Conservation (phyloP, 2,113 vertebrate species). For the Gila orcuttii region DNA sequence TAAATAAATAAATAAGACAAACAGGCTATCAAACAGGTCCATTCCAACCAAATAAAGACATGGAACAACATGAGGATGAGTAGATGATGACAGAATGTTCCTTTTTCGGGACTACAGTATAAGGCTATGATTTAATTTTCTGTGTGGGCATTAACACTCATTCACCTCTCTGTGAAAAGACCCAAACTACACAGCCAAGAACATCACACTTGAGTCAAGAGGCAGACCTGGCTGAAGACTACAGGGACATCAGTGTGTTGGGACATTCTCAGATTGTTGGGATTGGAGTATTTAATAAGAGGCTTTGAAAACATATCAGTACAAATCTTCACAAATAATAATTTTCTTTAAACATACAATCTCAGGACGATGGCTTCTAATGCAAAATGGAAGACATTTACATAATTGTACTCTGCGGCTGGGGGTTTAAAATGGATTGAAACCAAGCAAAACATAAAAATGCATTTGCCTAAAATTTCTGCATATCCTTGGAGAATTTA, state of each 20-base stretch:
- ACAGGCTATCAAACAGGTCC: neutral
- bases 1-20: neutral
- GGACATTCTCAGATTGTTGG: neutral
- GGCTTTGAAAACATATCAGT: neutral
- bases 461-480: neutral
- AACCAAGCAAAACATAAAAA: constrained; percentile 22
- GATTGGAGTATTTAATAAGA: constrained; percentile 6
- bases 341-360: constrained; percentile 21
- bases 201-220: constrained; percentile 36
- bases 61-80: neutral
- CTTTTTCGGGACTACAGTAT: neutral
- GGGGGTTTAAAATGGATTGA: constrained; percentile 16
- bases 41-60: neutral
- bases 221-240: constrained; percentile 19
- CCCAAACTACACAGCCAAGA: constrained; percentile 45
- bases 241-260: neutral
- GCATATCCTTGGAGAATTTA: neutral
- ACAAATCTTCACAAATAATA: constrained; percentile 18
- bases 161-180: constrained; percentile 55
- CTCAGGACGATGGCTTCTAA: neutral
- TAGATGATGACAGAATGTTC: neutral
- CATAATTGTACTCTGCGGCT: constrained; percentile 12
- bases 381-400: constrained; percentile 1
- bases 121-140: constrained; percentile 55
- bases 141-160: constrained; percentile 54